These are phyloP conservation scores for Calliopum simillimum DNA, from an alignment of 2,888 invertebrate genomes.

Conservation along the genomic window DNA sequence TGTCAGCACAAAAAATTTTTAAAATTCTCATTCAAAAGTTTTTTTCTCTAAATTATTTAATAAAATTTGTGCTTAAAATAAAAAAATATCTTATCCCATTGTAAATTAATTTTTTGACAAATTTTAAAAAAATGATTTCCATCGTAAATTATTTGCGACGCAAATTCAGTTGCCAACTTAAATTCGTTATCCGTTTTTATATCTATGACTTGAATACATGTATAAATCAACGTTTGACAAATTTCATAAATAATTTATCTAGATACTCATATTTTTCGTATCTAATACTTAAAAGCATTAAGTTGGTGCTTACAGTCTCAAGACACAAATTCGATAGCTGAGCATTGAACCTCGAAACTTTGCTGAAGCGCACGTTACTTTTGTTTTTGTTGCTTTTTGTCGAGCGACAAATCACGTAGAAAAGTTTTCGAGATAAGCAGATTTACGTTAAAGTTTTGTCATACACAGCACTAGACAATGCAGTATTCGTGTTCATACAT, in stretches of 20 bases:
- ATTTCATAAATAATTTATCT: conserved; percentile 20
- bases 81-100: no score
- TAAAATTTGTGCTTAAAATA: no score
- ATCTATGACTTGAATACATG: conserved; percentile 19
- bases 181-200: conserved; percentile 22
- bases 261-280: conserved; percentile 28
- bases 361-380: background rate
- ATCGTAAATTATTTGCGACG: no score
- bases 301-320: conserved; percentile 11
- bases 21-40: no score
- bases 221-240: no score
- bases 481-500: background rate
- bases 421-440: conserved; percentile 60
- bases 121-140: conserved; percentile 17
- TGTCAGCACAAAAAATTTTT: no score
- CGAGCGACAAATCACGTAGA: conserved; percentile 61
- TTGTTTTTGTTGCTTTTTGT: conserved; percentile 32
- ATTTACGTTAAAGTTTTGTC: conserved; percentile 54
- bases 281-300: conserved; percentile 15
- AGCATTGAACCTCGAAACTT: conserved; percentile 48
- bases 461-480: conserved; percentile 10
- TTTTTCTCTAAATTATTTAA: no score
- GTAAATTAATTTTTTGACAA: no score
- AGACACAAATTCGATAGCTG: conserved; percentile 50
- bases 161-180: conserved; percentile 15